These are phyloP conservation scores for Drosophila recens DNA, from an alignment of 2,888 invertebrate genomes.

Conservation along the genomic window DNA sequence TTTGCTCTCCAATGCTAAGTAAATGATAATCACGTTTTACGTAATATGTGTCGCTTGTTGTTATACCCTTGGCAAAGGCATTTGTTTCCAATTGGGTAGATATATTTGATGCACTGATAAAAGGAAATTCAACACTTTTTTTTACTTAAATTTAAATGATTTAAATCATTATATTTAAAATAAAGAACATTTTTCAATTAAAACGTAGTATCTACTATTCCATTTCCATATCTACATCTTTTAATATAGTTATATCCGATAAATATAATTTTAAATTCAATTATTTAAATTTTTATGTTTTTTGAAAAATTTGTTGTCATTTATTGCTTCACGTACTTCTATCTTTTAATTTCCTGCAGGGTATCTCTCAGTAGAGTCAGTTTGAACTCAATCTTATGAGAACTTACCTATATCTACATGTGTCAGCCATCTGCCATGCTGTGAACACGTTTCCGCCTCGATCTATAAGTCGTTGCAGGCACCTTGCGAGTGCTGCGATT, in stretches of 20 bases:
- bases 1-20: slow-evolving; percentile 50
- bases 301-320: neutral
- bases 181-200: neutral
- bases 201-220: neutral
- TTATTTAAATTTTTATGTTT: neutral
- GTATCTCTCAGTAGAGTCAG: neutral
- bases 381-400: no score
- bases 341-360: neutral
- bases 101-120: neutral
- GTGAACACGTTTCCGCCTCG: neutral
- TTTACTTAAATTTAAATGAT: no score
- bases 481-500: slow-evolving; percentile 25
- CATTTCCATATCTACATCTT: neutral
- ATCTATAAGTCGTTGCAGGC: slow-evolving; percentile 27
- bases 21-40: slow-evolving; percentile 54
- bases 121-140: neutral
- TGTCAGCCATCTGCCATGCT: slow-evolving; percentile 4
- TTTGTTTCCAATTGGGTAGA: neutral
- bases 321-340: neutral
- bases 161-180: neutral
- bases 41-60: slow-evolving; percentile 42
- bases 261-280: neutral
- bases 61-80: neutral
- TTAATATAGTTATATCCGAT: neutral
- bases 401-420: neutral